Evolutionary conservation across 1,140 invertebrate genomes (phyloP), one percentile per base, ranked within the genome.

Genomic region (Drosophila trapezifrons): DNA sequence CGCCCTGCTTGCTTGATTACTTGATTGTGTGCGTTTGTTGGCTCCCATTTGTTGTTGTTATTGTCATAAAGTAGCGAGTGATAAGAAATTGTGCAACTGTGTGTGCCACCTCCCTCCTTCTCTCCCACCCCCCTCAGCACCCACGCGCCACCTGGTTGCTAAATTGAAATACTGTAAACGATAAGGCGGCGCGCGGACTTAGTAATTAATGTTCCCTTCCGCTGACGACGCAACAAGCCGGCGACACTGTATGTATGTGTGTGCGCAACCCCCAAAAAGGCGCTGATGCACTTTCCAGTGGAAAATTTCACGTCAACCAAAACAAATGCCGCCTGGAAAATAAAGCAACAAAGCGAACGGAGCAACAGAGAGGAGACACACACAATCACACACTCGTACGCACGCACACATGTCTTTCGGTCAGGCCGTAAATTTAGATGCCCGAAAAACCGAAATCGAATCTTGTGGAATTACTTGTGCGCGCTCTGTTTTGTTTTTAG

Each of bases 401-500:
- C 37, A 40, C 35, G 25, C 65, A 60, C 60, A 73, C 49, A 63
- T 49, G 55, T 76, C 72, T 76, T 66, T 66, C 60, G 51, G 17
- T 51, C 59, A 75, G 58, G 59, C 71, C 72, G 72, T 75, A 75
- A 75, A 75, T 75, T 65, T 75, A 72, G 69, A 72, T 71, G 65
- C 69, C 52, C 69, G 52, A 69, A 62, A 58, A 62, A 22, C 22
- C 47, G 59, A 35, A 62, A 62, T 52, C 57, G 29, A 42, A 65
- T 56, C 18, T 54, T 59, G 47, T 59, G 40, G 62, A 64, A 64
- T 58, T 63, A 63, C 59, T 56, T 52, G 51, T 63, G 25, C 55
- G 52, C 20, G 40, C 67, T 77, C 56, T 78, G 64, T 78, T 77
- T 71, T 78, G 74, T 78, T 78, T 77, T 78, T 78, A 78, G 74